phyloP scores from a whole-genome alignment of 2,888 invertebrate genomes.

The Ophion ellenae region DNA sequence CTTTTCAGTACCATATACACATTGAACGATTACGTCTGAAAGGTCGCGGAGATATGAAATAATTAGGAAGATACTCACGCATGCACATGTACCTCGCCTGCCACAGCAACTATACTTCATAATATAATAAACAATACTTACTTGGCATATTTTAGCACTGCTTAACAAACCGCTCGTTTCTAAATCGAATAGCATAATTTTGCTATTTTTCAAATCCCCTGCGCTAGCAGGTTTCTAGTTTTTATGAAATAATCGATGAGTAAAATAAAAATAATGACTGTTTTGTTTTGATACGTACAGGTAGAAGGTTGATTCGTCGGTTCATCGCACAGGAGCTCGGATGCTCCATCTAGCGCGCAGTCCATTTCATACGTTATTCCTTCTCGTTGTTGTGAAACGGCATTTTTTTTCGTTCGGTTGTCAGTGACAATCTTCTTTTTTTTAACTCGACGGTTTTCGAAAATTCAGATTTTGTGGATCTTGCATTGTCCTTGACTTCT shows the following conservation, averaged over 20 bases:
- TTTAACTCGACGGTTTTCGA: constrained; percentile 16
- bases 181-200: constrained; percentile 48
- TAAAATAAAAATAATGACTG: background rate
- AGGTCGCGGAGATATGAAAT: constrained; percentile 26
- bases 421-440: constrained; percentile 42
- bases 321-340: constrained; percentile 6
- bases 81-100: too few relatives aligned
- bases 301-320: constrained; percentile 15
- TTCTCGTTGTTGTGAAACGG: constrained; percentile 13
- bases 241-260: background rate
- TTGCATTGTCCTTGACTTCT: constrained; percentile 37
- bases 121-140: constrained; percentile 14
- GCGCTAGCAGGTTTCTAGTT: constrained; percentile 14
- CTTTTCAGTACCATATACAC: constrained; percentile 60
- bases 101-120: background rate
- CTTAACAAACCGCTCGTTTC: constrained; percentile 46
- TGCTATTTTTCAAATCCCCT: constrained; percentile 26
- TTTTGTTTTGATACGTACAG: constrained; percentile 29
- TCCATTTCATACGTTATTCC: constrained; percentile 50
- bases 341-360: constrained; percentile 40
- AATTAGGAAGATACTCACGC: constrained; percentile 1
- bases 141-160: constrained; percentile 52
- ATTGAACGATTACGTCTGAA: constrained; percentile 25
- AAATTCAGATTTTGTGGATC: constrained; percentile 4
- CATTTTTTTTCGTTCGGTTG: constrained; percentile 31